Percentiles rank a stretch among this genome's conserved stretches.
These are phyloP conservation scores for Astyanax mexicanus DNA, from an alignment of 2,797 vertebrate genomes.

Conservation along the genomic window DNA sequence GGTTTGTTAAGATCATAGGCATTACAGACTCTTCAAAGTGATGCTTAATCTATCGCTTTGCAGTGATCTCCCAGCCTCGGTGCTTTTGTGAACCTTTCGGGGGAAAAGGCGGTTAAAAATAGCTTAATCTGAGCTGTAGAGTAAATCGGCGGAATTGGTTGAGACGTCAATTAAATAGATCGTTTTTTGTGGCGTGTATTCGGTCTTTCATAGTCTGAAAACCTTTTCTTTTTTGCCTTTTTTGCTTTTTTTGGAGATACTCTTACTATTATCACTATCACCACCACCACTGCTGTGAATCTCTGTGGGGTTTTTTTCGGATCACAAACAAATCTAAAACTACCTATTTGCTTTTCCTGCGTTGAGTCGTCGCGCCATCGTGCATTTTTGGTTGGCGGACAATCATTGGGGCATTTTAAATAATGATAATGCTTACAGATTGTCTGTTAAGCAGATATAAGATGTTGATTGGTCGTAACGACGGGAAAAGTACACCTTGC, in stretches of 20 bases:
- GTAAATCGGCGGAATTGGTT: background rate
- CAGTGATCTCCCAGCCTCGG: background rate
- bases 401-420: too few relatives aligned
- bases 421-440: too few relatives aligned
- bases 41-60: background rate
- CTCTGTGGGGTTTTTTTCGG: background rate
- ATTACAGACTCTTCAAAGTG: background rate
- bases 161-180: background rate
- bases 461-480: too few relatives aligned
- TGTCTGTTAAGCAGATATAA: too few relatives aligned
- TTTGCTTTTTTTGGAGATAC: too few relatives aligned
- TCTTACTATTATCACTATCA: too few relatives aligned
- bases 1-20: background rate
- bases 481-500: too few relatives aligned
- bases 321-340: background rate
- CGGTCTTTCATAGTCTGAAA: background rate
- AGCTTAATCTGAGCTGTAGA: background rate
- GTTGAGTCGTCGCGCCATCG: too few relatives aligned
- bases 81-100: background rate
- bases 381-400: too few relatives aligned
- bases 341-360: constrained; percentile 21
- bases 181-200: background rate
- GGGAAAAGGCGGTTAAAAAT: background rate
- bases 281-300: too few relatives aligned
- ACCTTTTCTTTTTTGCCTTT: too few relatives aligned